Conservation (phyloP, 2,113 vertebrate species). For the Phycodurus eques region DNA sequence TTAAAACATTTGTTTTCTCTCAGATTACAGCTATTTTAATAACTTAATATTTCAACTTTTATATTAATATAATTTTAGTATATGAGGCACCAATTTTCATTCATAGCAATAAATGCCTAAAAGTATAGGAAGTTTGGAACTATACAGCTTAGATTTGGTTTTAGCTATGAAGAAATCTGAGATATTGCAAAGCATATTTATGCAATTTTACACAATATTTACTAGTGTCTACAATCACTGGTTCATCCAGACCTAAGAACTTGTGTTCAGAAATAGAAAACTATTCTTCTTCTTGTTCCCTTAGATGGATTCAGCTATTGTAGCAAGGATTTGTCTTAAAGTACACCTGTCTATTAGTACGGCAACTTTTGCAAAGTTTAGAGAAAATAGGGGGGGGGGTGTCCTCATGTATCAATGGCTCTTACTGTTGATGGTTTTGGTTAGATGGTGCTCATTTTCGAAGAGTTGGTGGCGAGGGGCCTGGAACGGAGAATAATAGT, state of each 20-base stretch:
- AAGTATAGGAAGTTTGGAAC: not conserved
- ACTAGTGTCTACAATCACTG: too few species aligned
- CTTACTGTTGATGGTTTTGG: conserved; percentile 57
- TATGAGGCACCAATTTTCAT: not conserved
- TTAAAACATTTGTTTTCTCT: too few species aligned
- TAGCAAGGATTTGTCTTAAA: conserved; percentile 20
- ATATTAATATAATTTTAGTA: not conserved
- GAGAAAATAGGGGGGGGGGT: not conserved
- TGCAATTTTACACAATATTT: too few species aligned
- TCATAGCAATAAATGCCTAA: not conserved
- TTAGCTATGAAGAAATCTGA: too few species aligned
- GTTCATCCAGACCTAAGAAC: too few species aligned
- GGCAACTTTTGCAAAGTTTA: conserved; percentile 50
- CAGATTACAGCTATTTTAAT: too few species aligned
- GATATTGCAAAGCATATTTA: too few species aligned
- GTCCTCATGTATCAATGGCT: conserved; percentile 37
- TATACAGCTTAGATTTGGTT: not conserved
- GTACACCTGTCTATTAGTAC: conserved; percentile 28
- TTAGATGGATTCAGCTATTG: conserved; percentile 6
- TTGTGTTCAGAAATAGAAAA: too few species aligned
- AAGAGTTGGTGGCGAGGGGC: conserved; percentile 69
- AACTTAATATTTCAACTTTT: too few species aligned
- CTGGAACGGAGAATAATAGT: conserved; percentile 82
- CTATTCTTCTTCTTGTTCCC: not conserved
- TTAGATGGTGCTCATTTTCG: conserved; percentile 72